Base-by-base conservation (phyloP, 2,888 invertebrate genomes). In the Cepaea hortensis region DNA sequence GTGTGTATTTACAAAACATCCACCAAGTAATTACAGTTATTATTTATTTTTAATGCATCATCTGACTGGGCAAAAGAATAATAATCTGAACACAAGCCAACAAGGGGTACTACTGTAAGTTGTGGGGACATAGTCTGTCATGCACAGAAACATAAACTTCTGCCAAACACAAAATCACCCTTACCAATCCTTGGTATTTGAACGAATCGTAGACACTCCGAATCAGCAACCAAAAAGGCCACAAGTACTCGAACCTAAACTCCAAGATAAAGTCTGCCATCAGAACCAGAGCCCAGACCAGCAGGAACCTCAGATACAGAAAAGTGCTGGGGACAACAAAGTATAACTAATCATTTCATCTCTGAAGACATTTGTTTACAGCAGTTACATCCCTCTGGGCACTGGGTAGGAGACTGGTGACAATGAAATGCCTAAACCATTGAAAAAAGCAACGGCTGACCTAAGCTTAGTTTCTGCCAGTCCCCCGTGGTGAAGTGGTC, bases 221-320 rank as follows among this genome's bases (percentile, higher is more conserved):
- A 91, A 98, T 96, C 93, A 99, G 96, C 93, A 99, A 96, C 97
- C 98, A 99, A 95, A 99, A 98, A 86, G 99, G 99, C 98, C 98
- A 99, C 94, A 99, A 96, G 95, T 98, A 98, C 96, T 99, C 99
- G 96, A 99, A 98, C 93, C 99, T 97, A 96, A 99, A 98, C 95
- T 99, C 99, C 95, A 98, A 96, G 96, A 98, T 97, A 95, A 98
- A 98, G 95, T 99, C 98, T 91, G 98, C 98, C 95, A 98, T 96
- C 95, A 98, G 97, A 93, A 99, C 97, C 95, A 98, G 96, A 92
- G 97, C 97, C 98, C 98, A 99, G 95, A 98, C 96, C 95, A 98
- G 96, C 94, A 98, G 96, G 96, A 98, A 98, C 96, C 98, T 98
- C 95, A 98, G 95, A 96, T 98, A 98, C 95, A 98, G 96, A 95